phyloP scores from a whole-genome alignment of 2,797 vertebrate genomes.

The Poliocrania exsul region DNA sequence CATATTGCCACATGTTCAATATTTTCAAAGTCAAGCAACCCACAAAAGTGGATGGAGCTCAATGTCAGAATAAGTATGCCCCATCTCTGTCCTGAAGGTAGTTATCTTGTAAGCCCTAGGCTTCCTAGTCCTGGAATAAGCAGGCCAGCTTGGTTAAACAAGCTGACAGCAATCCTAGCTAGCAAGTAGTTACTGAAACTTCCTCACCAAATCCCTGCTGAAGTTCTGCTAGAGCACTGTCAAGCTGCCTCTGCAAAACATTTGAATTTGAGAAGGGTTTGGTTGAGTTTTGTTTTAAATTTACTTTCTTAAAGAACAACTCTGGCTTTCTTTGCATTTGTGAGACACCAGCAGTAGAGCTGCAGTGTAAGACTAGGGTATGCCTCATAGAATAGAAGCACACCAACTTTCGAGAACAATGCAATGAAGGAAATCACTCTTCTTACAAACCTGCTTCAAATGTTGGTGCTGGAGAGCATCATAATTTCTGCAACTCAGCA shows the following conservation, averaged over 20 bases:
- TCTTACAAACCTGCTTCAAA: background rate
- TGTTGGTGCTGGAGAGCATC: background rate
- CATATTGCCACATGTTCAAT: background rate
- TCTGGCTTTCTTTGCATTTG: background rate
- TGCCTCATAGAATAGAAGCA: background rate
- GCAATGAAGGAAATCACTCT: background rate
- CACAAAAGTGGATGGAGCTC: background rate
- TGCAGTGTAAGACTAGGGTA: background rate
- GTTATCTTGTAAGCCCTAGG: background rate
- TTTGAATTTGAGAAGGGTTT: background rate
- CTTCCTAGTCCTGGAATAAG: background rate
- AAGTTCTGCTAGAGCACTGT: background rate
- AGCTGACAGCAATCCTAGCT: background rate
- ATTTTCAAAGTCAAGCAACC: background rate
- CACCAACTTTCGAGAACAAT: background rate
- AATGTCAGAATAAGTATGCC: background rate
- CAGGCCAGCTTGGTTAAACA: background rate
- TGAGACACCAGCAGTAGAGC: background rate
- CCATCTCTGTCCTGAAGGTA: rapidly evolving
- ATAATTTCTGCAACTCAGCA: background rate
- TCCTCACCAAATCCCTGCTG: background rate
- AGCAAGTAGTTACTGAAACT: background rate
- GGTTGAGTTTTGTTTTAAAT: background rate
- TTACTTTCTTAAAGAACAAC: background rate
- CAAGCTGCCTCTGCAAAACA: background rate